Evolutionary conservation across 2,888 invertebrate genomes (phyloP), one percentile per base, ranked within the genome.

Genomic region (Alloplasta piceator): DNA sequence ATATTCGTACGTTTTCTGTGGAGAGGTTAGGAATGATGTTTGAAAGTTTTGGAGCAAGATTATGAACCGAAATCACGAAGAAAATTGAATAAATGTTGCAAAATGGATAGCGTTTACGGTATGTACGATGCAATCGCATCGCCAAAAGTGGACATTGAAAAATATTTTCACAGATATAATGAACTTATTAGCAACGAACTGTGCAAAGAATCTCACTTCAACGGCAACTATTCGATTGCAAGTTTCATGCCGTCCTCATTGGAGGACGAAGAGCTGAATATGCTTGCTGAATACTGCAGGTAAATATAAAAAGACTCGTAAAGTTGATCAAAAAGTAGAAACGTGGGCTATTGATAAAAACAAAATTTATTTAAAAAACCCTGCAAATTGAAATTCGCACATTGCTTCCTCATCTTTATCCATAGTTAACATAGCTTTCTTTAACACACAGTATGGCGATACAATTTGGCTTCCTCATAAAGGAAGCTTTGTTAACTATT

Each of bases 251-350:
- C 82, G 10, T 77, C 74, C 6, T 68, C 86, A 6, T 84, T 94
- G 5, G 91, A 87, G 67, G 91, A 93, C 73, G 89, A 92, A 14
- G 93, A 93, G 78, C 93, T 92, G 85, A 84, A 90, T 0, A 91
- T 93, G 74, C 85, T 94, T 4, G 85, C 89, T 1, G 89, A 90
- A 6, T 93, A 93, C 86, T 94, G 94, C 91, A 93, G 93, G 94
- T 94, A 87, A 73, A 4, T 26, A 26, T 26, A 26, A 26, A 26
- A 26, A 2, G 3, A 26, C 26, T 26, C 26, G n/a, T n/a, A n/a
- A n/a, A n/a, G n/a, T n/a, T n/a, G n/a, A n/a, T n/a, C n/a, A n/a
- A n/a, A n/a, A n/a, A n/a, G n/a, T n/a, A n/a, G n/a, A n/a, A n/a
- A n/a, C n/a, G n/a, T n/a, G n/a, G n/a, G n/a, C n/a, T n/a, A n/a